Evolutionary conservation across 2,113 vertebrate species (phyloP), one percentile per base, ranked within the genome.

Genomic region (Nanorana parkeri): DNA sequence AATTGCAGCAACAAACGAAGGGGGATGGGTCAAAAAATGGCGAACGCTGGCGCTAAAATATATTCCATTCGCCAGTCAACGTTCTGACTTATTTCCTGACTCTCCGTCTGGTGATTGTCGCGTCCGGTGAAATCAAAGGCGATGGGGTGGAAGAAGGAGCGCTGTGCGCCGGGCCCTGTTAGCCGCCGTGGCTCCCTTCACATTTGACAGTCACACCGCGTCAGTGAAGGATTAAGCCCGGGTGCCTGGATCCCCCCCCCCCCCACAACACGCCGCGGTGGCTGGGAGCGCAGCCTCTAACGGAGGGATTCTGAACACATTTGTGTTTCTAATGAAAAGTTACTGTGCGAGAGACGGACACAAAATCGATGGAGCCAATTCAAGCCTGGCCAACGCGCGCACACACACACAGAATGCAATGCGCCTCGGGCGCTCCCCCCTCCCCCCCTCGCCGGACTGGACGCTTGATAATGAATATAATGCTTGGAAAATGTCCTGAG

Each of bases 341-440:
- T 89, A 88, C 85, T 26, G 87, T 81, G 79, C 83, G 84, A 82
- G 64, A 85, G 84, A 90, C 85, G 91, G 87, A 83, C 85, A 88
- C 87, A 92, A 92, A 83, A 92, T 89, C 87, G 85, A 90, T 90
- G 90, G 68, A 91, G 91, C 90, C 87, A 90, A 88, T 90, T 90
- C 89, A 87, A 88, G 68, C 69, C 85, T 73, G 85, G 82, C 84
- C 84, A 85, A 91, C 41, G 41, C 10, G 41, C 41, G 41, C 41
- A 11, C 32, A 47, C 7, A 86, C 61, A 74, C n/a, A 65, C n/a
- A 73, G 4, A 32, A 55, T 21, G 55, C 52, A 51, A 73, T 36
- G 76, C 54, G 6, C 41, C 41, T 6, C 41, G 13, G 41, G 73
- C 6, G 68, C 71, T 3, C 52, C 52, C 8, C 16, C 20, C 47